These are phyloP conservation scores for Heterocephalus glaber DNA, from an alignment of 2,113 vertebrate species.

Conservation along the genomic window DNA sequence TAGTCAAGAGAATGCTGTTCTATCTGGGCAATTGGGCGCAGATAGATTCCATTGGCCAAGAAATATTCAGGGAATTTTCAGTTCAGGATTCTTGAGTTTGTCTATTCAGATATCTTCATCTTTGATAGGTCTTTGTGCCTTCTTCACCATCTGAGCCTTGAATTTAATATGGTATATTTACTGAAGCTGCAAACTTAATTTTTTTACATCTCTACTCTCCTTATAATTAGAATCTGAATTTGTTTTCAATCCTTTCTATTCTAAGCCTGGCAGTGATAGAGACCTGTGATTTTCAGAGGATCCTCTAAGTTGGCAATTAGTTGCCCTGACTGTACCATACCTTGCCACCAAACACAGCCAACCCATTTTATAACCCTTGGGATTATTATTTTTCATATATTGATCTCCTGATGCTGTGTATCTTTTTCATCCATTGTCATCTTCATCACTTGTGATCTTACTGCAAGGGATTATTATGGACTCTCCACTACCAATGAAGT, in stretches of 20 bases:
- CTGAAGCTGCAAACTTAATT: neutral
- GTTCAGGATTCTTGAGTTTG: slow-evolving; percentile 35
- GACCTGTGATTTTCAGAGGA: slow-evolving; percentile 12
- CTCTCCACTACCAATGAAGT: neutral
- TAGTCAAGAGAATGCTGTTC: neutral
- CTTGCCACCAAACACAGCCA: neutral
- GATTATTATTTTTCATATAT: neutral
- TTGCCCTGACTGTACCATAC: neutral
- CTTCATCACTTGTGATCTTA: neutral
- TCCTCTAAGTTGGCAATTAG: neutral
- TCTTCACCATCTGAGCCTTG: neutral
- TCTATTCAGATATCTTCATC: neutral
- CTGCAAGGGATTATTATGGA: neutral
- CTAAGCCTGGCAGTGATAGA: neutral
- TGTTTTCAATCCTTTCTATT: slow-evolving; percentile 33
- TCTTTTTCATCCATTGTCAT: neutral
- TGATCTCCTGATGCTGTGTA: neutral
- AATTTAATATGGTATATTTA: slow-evolving; percentile 4
- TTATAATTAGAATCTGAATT: slow-evolving; percentile 42
- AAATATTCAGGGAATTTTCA: slow-evolving; percentile 3
- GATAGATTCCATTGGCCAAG: neutral
- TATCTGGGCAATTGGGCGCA: neutral
- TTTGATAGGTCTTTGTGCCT: neutral
- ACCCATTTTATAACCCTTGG: neutral
- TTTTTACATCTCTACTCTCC: neutral